A percentile compares a stretch with the other conserved stretches of the same genome.
phyloP scores from a whole-genome alignment of 2,888 invertebrate genomes.

The Tetranychus piercei region DNA sequence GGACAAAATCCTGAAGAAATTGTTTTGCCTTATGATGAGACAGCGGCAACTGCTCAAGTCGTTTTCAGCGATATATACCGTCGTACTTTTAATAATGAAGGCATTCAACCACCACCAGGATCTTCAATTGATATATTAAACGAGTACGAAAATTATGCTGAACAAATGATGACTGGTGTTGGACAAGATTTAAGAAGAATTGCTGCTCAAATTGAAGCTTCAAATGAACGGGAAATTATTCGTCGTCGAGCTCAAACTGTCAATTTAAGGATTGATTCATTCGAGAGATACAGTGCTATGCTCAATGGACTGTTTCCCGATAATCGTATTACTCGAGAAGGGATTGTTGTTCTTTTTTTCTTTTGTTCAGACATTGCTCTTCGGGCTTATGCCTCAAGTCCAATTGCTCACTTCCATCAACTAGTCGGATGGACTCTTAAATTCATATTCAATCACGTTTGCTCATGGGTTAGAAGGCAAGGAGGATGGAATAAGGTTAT shows the following conservation, averaged over 20 bases:
- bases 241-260: slow-evolving; percentile 28
- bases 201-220: slow-evolving; percentile 31
- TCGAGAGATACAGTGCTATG: slow-evolving; percentile 28
- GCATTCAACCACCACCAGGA: neutral
- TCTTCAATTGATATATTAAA: neutral
- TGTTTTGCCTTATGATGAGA: neutral
- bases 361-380: slow-evolving; percentile 33
- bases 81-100: neutral
- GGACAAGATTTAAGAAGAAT: slow-evolving; percentile 29
- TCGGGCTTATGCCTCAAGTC: slow-evolving; percentile 26
- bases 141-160: neutral
- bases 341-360: slow-evolving; percentile 31
- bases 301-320: slow-evolving; percentile 29
- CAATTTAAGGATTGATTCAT: slow-evolving; percentile 25
- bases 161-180: slow-evolving; percentile 19
- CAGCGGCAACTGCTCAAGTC: neutral
- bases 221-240: slow-evolving; percentile 29
- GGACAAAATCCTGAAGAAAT: neutral
- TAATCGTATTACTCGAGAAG: slow-evolving; percentile 28
- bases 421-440: slow-evolving; percentile 30
- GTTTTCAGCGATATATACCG: neutral
- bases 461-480: slow-evolving; percentile 30
- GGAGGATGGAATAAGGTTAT: slow-evolving; percentile 30
- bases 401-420: slow-evolving; percentile 19
- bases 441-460: slow-evolving; percentile 30